Evolutionary conservation across 2,797 vertebrate genomes (phyloP).

Genomic region (Pogoniulus pusillus): DNA sequence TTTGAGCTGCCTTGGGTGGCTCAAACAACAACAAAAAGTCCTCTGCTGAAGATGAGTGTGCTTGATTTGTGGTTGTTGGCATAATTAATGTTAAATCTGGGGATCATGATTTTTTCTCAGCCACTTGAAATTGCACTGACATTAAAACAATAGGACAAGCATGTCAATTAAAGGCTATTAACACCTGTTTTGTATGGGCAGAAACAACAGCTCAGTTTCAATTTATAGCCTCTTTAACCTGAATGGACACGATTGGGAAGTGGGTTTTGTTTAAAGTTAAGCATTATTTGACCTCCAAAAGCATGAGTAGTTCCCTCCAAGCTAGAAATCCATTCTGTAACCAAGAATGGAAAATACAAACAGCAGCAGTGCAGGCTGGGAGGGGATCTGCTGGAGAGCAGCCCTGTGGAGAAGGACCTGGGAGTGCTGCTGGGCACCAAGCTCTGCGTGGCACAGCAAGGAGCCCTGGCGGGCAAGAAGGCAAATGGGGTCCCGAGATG

Average conservation of each 20-base stretch:
- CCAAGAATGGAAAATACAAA: not conserved
- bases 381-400: too few species aligned
- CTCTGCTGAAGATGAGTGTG: not conserved
- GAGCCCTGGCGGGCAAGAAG: too few species aligned
- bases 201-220: slow-evolving; percentile 5
- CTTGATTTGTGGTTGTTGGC: slow-evolving; percentile 2
- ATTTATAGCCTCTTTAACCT: not conserved
- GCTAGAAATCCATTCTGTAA: not conserved
- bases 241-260: not conserved
- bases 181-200: not conserved
- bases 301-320: not conserved
- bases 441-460: too few species aligned
- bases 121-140: not conserved
- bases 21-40: not conserved
- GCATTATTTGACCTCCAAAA: not conserved
- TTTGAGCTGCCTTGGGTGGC: not conserved
- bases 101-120: not conserved
- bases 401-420: too few species aligned
- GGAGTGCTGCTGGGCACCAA: too few species aligned
- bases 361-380: too few species aligned
- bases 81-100: not conserved
- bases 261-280: not conserved
- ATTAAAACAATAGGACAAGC: slow-evolving; percentile 4
- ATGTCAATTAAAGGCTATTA: slow-evolving; percentile 37
- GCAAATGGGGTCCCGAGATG: too few species aligned